phyloP scores from a whole-genome alignment of 2,113 vertebrate genomes.

The pig (Sus scrofa) region T2T-Sscrofa CM000812.6:271999001-271999500 shows the following conservation, averaged over 20 bases:
- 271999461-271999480: neutral
- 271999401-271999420: neutral
- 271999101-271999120: neutral
- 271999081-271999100: neutral
- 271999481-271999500: neutral
- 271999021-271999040: neutral
- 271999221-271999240: conserved; percentile 71
- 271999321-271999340: neutral
- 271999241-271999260: neutral
- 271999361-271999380: neutral
- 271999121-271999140: neutral
- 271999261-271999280: conserved; percentile 19
- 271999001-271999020: neutral
- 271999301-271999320: neutral
- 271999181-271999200: conserved; percentile 24
- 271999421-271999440: neutral
- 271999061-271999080: neutral
- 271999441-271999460: neutral
- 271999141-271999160: neutral
- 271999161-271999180: neutral
- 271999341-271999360: too few relatives aligned
- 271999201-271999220: conserved; percentile 54
- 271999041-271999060: neutral
- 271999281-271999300: neutral
- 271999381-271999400: neutral